These are phyloP conservation scores for Trachythela sp. DNA, from an alignment of 64 coral and sea anemone species.

Conservation along the genomic window DNA sequence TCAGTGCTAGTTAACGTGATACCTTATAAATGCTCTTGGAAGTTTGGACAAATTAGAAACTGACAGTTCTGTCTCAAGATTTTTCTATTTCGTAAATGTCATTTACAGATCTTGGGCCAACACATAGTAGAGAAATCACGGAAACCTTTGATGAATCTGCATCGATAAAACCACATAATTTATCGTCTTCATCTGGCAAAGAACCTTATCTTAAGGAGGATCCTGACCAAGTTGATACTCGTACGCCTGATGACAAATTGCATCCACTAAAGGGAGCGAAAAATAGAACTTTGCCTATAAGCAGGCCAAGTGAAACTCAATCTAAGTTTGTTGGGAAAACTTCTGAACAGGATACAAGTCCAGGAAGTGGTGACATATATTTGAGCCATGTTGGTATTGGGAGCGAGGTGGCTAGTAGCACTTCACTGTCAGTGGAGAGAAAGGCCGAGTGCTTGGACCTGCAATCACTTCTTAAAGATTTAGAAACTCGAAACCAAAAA, in stretches of 20 bases:
- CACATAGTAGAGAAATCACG: background rate
- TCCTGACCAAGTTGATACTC: background rate
- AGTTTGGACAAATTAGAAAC: too few relatives aligned
- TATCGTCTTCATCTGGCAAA: background rate
- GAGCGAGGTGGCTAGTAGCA: background rate
- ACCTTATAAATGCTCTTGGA: too few relatives aligned
- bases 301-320: background rate
- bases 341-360: background rate
- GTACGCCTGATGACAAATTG: background rate
- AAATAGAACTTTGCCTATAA: background rate
- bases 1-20: too few relatives aligned
- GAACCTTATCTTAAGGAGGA: background rate
- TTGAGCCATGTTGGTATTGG: background rate
- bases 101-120: background rate
- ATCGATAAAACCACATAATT: background rate
- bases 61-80: too few relatives aligned
- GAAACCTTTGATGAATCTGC: background rate
- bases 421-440: slow-evolving; percentile 36
- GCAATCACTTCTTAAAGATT: slow-evolving; percentile 37
- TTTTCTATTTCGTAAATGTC: background rate
- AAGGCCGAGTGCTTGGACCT: slow-evolving; percentile 48
- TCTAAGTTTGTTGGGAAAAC: background rate
- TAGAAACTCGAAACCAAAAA: slow-evolving; percentile 57
- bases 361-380: background rate
- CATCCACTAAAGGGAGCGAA: background rate